Conservation (phyloP, 2,888 invertebrate genomes). For the Drosophila picticornis region DNA sequence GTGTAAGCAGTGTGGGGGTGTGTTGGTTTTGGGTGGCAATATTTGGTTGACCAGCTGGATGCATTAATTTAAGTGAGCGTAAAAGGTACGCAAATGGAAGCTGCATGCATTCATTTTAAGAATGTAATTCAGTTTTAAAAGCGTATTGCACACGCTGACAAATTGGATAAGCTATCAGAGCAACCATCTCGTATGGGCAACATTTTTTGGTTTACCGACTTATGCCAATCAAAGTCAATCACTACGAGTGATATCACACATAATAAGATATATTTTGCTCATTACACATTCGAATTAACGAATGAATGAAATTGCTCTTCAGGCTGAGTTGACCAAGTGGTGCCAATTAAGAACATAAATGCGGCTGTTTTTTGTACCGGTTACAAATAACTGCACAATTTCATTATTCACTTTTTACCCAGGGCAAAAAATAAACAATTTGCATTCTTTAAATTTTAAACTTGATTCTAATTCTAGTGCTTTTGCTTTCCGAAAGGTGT, state of each 20-base stretch:
- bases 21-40: not conserved
- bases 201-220: not conserved
- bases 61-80: slow-evolving; percentile 67
- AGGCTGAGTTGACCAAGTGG: not conserved
- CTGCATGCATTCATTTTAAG: not conserved
- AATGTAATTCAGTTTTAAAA: not conserved
- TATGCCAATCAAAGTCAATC: not conserved
- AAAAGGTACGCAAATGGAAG: slow-evolving; percentile 15
- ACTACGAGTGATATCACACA: not conserved
- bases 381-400: not conserved
- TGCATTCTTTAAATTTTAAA: not conserved
- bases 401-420: not conserved
- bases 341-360: not conserved
- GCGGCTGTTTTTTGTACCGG: not conserved
- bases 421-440: not conserved
- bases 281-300: not conserved
- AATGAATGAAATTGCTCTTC: not conserved
- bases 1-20: not conserved
- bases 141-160: not conserved
- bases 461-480: not conserved
- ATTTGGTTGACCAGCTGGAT: slow-evolving; percentile 6
- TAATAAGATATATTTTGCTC: not conserved
- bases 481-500: slow-evolving; percentile 35
- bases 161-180: not conserved
- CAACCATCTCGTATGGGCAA: not conserved